Evolutionary conservation across 92 coral and sea anemone species (phyloP), one percentile per base, ranked within the genome.

Genomic region (Phymanthus crucifer): DNA sequence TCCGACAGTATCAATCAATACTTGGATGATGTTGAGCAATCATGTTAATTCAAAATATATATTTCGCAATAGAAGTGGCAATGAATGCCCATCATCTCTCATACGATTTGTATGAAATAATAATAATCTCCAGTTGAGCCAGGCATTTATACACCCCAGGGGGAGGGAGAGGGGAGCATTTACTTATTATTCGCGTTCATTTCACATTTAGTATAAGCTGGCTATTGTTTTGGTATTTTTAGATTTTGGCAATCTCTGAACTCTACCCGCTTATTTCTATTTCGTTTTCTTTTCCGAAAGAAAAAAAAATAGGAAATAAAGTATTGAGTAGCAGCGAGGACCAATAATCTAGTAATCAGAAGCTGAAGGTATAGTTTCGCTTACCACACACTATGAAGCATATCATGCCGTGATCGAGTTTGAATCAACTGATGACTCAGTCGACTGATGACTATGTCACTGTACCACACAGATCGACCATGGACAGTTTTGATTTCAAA

Each of bases 361-460:
- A 19, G 64, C 12, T 19, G 64, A 23, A 54, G 7, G 26, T 23
- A 18, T 19, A 54, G 14, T 43, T 54, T 6, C 23, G 64, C n/a
- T 54, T 61, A 61, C 68, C 36, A 54, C 68, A 61, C 68, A 27
- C 26, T 27, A 29, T n/a, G n/a, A n/a, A n/a, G n/a, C n/a, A n/a
- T n/a, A n/a, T n/a, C n/a, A n/a, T n/a, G n/a, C n/a, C n/a, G n/a
- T n/a, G n/a, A n/a, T n/a, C n/a, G n/a, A n/a, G n/a, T n/a, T n/a
- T n/a, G n/a, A n/a, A n/a, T n/a, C n/a, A n/a, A n/a, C n/a, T n/a
- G n/a, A n/a, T n/a, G n/a, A n/a, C n/a, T n/a, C n/a, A n/a, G n/a
- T n/a, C n/a, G n/a, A n/a, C n/a, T n/a, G n/a, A n/a, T n/a, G n/a
- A n/a, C n/a, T n/a, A n/a, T n/a, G n/a, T n/a, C n/a, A n/a, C n/a